These are phyloP conservation scores for Tuberolachnus salignus DNA, from an alignment of 2,888 invertebrate species.

Conservation along the genomic window DNA sequence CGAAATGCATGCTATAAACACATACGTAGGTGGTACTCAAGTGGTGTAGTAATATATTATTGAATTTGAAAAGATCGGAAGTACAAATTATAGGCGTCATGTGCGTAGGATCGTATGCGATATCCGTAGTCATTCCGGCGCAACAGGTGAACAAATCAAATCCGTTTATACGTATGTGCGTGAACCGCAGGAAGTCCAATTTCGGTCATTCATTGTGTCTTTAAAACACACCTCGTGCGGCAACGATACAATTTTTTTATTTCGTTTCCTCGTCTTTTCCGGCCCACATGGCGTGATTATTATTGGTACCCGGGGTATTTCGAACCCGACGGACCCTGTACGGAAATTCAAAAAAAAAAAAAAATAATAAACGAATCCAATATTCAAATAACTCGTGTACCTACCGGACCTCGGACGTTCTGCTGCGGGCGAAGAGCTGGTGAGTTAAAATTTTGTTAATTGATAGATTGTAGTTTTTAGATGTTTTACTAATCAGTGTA, in stretches of 20 bases:
- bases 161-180: not conserved
- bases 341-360: no score
- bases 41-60: not conserved
- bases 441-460: no score
- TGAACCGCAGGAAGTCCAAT: conserved; percentile 37
- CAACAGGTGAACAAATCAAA: conserved; percentile 48
- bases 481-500: no score
- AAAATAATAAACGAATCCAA: no score
- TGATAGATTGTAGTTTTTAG: no score
- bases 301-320: no score
- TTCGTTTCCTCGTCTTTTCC: conserved; percentile 17
- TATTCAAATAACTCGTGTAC: no score
- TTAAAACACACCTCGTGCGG: not conserved
- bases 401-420: no score
- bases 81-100: conserved; percentile 52
- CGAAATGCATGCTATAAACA: not conserved
- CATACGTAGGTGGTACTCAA: not conserved
- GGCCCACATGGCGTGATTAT: conserved; percentile 4
- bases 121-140: conserved; percentile 23
- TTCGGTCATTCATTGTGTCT: conserved; percentile 47
- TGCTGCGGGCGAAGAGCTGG: no score
- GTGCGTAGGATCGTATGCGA: conserved; percentile 22
- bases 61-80: conserved; percentile 48
- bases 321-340: no score
- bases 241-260: conserved; percentile 4